Evolutionary conservation across 2,797 vertebrate species (phyloP).

Genomic region (Remorina albescens): DNA sequence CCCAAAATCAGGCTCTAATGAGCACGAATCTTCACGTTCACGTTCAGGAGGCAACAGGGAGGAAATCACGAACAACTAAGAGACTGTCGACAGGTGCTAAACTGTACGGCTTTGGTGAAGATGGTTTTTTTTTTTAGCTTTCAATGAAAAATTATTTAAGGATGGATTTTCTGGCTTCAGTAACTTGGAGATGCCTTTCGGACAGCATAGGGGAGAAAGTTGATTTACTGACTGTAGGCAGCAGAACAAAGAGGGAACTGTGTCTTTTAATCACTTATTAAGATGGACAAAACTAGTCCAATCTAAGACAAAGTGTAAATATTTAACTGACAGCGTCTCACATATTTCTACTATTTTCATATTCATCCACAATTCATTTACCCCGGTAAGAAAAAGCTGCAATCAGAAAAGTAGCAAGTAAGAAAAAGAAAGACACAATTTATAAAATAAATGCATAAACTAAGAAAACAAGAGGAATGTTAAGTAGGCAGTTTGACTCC

Average conservation of each 20-base stretch:
- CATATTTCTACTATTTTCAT: constrained; percentile 27
- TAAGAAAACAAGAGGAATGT: not conserved
- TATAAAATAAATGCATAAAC: too few relatives aligned
- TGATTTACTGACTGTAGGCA: constrained; percentile 24
- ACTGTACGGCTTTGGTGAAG: constrained; percentile 8
- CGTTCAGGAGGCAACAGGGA: constrained; percentile 7
- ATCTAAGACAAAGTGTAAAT: constrained; percentile 47
- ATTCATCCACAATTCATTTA: not conserved
- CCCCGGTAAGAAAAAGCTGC: too few relatives aligned
- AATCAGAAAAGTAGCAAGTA: not conserved
- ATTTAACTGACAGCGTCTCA: constrained; percentile 28
- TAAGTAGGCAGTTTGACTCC: not conserved
- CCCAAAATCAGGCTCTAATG: constrained; percentile 31
- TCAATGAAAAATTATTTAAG: constrained; percentile 34
- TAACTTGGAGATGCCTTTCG: constrained; percentile 5
- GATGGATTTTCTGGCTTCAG: constrained; percentile 11
- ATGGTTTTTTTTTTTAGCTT: constrained; percentile 47
- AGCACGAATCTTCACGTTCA: constrained; percentile 39
- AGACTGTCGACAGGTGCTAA: constrained; percentile 50
- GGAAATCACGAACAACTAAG: constrained; percentile 20
- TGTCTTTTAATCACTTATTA: constrained; percentile 32
- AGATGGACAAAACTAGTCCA: constrained; percentile 17
- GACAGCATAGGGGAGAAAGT: constrained; percentile 12
- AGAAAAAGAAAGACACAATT: not conserved
- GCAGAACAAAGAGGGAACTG: constrained; percentile 40